Base-by-base conservation (phyloP, 2,797 vertebrate species). In the Alfaro cultratus region DNA sequence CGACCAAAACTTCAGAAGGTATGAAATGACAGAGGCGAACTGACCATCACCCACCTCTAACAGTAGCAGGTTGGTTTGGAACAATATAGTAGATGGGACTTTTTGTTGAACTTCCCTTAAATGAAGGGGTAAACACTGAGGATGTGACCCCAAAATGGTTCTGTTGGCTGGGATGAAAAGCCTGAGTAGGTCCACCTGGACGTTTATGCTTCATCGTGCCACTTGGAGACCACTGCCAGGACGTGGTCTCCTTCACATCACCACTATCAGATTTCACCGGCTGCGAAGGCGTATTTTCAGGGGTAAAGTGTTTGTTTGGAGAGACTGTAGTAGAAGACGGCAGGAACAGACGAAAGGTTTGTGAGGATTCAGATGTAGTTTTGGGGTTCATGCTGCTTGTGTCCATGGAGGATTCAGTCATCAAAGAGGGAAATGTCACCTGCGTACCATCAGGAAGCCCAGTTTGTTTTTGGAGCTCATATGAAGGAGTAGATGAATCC, bases 81-180 rank as follows among this genome's bases (percentile, higher is more conserved):
- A 94, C 87, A 2, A 96, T 88, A 89, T 92, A 96, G 60, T 93
- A 92, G 83, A 79, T 92, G 5, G 94, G 89, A 73, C n/a, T 87
- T 0, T 82, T 79, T 8, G 86, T 77, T 73, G 85, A 70, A 85
- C 74, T 87, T 82, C 23, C 34, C 10, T 62, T 2, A 0, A 75
- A 36, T 43, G 47, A 39, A 5, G 84, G 75, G 70, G 74, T 80
- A 5, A 31, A 49, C 53, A 31, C 53, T 31, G 86, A 64, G 1
- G 83, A 9, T 4, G 81, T 77, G 26, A 51, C 26, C 0, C 47
- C 0, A 3, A 57, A 13, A 0, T 5, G 36, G 57, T 16, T 46
- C 23, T 70, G 49, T 79, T 16, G 57, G 76, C 46, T 73, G 62
- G 80, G 76, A 39, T 67, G 15, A 3, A n/a, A 34, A 12, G 74